Conservation (phyloP, 2,797 vertebrate genomes). For the Zalophus californianus region DNA sequence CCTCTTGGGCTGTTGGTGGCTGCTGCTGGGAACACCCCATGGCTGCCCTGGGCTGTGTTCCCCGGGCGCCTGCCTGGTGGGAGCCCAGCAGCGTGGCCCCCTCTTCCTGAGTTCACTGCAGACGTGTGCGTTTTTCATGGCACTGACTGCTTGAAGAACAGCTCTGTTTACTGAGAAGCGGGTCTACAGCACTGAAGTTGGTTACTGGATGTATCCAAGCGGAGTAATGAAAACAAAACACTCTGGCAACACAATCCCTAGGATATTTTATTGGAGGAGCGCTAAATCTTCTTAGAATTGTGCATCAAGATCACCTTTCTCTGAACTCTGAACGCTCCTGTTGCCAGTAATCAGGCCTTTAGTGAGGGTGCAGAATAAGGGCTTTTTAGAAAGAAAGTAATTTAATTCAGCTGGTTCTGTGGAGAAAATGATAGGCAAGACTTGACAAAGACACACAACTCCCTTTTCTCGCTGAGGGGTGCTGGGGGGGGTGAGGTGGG, state of each 20-base stretch:
- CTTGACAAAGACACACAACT: neutral
- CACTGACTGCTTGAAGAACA: neutral
- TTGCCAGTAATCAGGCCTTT: slow-evolving; percentile 83
- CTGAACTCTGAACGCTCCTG: slow-evolving; percentile 83
- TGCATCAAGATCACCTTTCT: slow-evolving; percentile 84
- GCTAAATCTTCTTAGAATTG: slow-evolving; percentile 65
- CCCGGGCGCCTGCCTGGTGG: neutral
- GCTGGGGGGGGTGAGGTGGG: neutral
- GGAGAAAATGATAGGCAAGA: neutral
- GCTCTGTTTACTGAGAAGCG: neutral
- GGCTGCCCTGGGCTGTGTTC: neutral
- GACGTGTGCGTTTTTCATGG: neutral
- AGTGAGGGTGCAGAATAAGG: slow-evolving; percentile 73
- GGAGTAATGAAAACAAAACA: slow-evolving; percentile 54
- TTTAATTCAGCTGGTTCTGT: slow-evolving; percentile 30
- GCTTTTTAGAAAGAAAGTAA: slow-evolving; percentile 25
- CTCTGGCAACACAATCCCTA: slow-evolving; percentile 56
- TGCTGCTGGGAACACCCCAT: neutral
- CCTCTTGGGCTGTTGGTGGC: neutral
- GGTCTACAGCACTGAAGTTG: neutral
- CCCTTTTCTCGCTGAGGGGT: neutral
- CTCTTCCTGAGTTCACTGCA: neutral
- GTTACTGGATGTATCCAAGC: slow-evolving; percentile 21
- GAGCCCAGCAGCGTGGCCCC: neutral
- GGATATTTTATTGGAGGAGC: slow-evolving; percentile 55